These are phyloP conservation scores for Furnarius figulus DNA, from an alignment of 2,113 vertebrate species.

Conservation along the genomic window DNA sequence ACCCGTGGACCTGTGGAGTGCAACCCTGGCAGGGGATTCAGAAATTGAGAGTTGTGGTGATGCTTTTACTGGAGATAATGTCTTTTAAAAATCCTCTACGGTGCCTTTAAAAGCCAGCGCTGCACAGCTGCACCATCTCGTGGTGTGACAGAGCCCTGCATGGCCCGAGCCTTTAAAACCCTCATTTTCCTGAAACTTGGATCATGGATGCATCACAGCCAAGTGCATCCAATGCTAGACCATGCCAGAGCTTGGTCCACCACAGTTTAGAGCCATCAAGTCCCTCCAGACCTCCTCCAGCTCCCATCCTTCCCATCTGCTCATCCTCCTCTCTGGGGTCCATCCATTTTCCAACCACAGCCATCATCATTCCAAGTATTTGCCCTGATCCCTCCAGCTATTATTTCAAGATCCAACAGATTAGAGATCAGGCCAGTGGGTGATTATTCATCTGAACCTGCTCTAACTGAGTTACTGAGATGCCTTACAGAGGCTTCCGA, in stretches of 20 bases:
- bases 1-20: accelerated
- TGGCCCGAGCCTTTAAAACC: neutral
- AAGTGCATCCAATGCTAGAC: neutral
- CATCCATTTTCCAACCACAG: accelerated
- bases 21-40: neutral
- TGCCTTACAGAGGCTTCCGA: too few species aligned
- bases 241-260: neutral
- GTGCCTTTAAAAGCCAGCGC: neutral
- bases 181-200: accelerated
- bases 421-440: neutral
- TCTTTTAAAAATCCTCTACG: accelerated
- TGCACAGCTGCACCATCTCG: constrained; percentile 58
- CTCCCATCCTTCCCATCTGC: neutral
- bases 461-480: neutral
- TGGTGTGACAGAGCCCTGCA: constrained; percentile 22
- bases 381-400: neutral
- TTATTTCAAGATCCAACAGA: neutral
- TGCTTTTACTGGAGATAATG: neutral
- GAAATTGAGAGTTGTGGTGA: neutral
- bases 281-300: neutral
- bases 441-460: neutral
- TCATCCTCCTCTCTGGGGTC: neutral
- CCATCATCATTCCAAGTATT: neutral
- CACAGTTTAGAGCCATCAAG: accelerated
- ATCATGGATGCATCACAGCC: accelerated